Base-by-base conservation (phyloP, 92 coral and sea anemone species). In the Isaurus tuberculatus region DNA sequence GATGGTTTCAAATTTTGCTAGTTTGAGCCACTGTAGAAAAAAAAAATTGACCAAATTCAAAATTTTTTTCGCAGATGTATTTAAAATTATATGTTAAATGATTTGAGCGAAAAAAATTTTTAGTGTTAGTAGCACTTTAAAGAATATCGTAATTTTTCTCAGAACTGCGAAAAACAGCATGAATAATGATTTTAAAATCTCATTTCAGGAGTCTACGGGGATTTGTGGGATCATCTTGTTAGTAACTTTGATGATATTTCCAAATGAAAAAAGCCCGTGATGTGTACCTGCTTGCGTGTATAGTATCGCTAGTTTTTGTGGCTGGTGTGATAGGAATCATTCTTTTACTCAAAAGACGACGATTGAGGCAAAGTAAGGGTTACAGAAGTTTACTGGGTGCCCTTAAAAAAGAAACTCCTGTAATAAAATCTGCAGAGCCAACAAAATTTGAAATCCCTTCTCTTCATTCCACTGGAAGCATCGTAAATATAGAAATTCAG, bases 401-500 rank as follows among this genome's bases (percentile, higher is more conserved):
- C 5, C 22, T 77, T 19, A 57, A 48, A 64, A 80, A 67, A 8
- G 80, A 75, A 4, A 66, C 89, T 14, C 97, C 97, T 10, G 87
- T 89, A 15, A 89, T 93, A 8, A 58, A 22, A 33, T 13, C 68
- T 20, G 8, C 25, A 32, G 93, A 93, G 46, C 84, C 86, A 72
- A 61, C 73, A 26, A 91, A 86, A 22, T 93, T 93, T 65, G 85
- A 88, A 86, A 87, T 91, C 11, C 97, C 94, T 65, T 66, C 88
- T 22, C 53, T n/a, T 10, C 70, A 77, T 25, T 33, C 32, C 68
- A 51, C 80, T 0, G 79, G 88, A 0, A 74, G 84, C 53, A 32
- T 88, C 15, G 92, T 91, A 0, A 92, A 90, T 13, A 84, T 93
- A 32, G 94, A 91, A 79, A 88, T 93, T 27, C 97, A 93, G 58